Conservation (phyloP, 2,888 invertebrate genomes). For the Dynastes hyllus region DNA sequence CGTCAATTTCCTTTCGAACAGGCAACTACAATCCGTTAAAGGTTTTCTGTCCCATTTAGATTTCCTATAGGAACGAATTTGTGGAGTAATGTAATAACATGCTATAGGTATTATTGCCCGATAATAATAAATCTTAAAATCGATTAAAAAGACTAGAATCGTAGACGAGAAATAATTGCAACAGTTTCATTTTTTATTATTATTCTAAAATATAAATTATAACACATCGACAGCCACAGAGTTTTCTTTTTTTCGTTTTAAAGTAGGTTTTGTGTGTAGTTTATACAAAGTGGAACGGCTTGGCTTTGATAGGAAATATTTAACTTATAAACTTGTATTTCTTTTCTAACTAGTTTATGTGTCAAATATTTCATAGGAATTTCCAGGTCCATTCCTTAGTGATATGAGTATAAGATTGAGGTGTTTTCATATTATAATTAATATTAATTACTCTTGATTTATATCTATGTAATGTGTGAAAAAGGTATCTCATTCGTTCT, state of each 20-base stretch:
- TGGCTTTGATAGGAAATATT: too few relatives aligned
- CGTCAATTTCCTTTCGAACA: too few relatives aligned
- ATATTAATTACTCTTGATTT: slow-evolving; percentile 8
- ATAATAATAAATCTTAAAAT: slow-evolving; percentile 39
- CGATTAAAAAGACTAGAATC: slow-evolving; percentile 43
- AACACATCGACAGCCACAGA: slow-evolving; percentile 45
- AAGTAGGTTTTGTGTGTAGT: slow-evolving; percentile 6
- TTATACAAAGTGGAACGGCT: neutral
- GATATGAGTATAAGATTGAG: neutral
- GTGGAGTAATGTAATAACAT: slow-evolving; percentile 11
- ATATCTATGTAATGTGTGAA: neutral
- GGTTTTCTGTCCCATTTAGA: neutral
- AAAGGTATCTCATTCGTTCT: neutral
- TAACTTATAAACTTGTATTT: too few relatives aligned
- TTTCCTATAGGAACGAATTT: neutral
- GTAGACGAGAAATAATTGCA: slow-evolving; percentile 41
- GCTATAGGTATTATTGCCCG: slow-evolving; percentile 41
- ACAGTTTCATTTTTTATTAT: neutral
- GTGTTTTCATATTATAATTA: neutral
- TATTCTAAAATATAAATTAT: slow-evolving; percentile 35
- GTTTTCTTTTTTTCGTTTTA: neutral
- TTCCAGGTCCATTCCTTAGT: neutral
- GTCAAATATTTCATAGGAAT: too few relatives aligned
- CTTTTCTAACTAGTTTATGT: too few relatives aligned
- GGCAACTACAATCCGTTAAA: neutral